Percentiles rank a stretch among this genome's conserved stretches.
phyloP scores from a whole-genome alignment of 2,797 vertebrate genomes.

The Rhinatrema bivittatum region DNA sequence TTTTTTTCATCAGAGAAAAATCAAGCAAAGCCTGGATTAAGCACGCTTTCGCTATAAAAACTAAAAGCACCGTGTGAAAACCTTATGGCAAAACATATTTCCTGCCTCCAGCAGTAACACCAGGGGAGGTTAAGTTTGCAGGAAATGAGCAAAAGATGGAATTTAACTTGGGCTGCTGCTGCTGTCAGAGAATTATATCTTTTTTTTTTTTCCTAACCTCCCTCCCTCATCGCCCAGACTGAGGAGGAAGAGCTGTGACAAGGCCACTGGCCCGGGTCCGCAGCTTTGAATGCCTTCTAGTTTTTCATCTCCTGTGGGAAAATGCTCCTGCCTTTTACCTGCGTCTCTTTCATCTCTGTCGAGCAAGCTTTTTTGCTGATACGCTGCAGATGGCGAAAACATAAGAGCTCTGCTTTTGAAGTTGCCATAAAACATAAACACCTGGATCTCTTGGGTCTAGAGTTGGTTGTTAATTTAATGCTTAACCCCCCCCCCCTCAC shows the following conservation, averaged over 20 bases:
- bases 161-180: no score
- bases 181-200: no score
- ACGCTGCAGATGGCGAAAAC: constrained; percentile 6
- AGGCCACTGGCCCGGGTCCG: no score
- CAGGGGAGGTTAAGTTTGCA: constrained; percentile 36
- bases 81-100: constrained; percentile 34
- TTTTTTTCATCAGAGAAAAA: constrained; percentile 47
- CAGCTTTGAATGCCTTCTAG: constrained; percentile 6
- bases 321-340: neutral
- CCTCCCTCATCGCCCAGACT: neutral
- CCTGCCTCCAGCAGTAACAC: constrained; percentile 33
- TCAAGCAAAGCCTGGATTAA: constrained; percentile 46
- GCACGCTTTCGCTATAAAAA: constrained; percentile 28
- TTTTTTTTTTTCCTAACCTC: neutral
- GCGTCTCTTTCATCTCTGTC: constrained; percentile 4
- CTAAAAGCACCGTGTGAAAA: constrained; percentile 44
- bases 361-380: neutral
- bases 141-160: constrained; percentile 32
- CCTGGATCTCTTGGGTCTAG: constrained; percentile 8
- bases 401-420: constrained; percentile 1
- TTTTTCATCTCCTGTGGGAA: neutral
- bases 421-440: constrained; percentile 7
- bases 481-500: constrained; percentile 5
- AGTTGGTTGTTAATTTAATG: constrained; percentile 9
- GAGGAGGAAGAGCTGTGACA: no score